Evolutionary conservation across 1,140 invertebrate genomes (phyloP), one percentile per base, ranked within the genome.

Genomic region (Aphelenchoides avenae): DNA sequence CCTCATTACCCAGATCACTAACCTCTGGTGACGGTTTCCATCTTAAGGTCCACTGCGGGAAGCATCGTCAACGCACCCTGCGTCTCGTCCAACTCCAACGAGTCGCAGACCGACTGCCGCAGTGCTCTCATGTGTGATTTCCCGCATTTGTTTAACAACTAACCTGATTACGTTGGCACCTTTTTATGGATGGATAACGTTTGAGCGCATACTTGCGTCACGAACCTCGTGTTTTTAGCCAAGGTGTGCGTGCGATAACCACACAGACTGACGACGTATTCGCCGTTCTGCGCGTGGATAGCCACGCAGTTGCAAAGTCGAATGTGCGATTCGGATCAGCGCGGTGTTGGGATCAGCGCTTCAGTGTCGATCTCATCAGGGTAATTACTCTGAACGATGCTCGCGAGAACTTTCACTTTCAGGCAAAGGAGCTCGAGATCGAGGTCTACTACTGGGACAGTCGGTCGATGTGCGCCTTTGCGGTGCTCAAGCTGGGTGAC

Each of bases 261-360:
- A 58, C 40, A 5, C 46, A 58, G 36, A 51, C 70, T 22, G 87
- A 87, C 80, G 95, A 99, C 80, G 94, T 98, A 51, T 95, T 93
- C 89, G 93, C 93, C 41, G 86, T 93, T 62, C 84, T 99, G 68
- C 93, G 96, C 79, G 79, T 99, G 67, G 95, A 98, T 80, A 98
- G 97, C 80, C 88, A 91, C 70, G 87, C 87, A 15, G 91, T n/a
- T n/a, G n/a, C 94, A 1, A 89, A 86, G 73, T 95, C 91, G 89
- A 87, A 89, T n/a, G n/a, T n/a, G n/a, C n/a, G n/a, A 78, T 86
- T 87, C 0, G 92, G 89, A 79, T 93, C 89, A 56, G 91, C 96
- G 79, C 91, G 96, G 79, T 93, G 93, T 61, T 98, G 94, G 94
- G 93, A 98, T 82, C 91, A 97, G 81, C 86, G 89, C 78, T 95